Percentiles rank a stretch among this genome's conserved stretches.
Evolutionary conservation across 2,888 invertebrate species (phyloP).

Genomic region (Monochamus alternatus): DNA sequence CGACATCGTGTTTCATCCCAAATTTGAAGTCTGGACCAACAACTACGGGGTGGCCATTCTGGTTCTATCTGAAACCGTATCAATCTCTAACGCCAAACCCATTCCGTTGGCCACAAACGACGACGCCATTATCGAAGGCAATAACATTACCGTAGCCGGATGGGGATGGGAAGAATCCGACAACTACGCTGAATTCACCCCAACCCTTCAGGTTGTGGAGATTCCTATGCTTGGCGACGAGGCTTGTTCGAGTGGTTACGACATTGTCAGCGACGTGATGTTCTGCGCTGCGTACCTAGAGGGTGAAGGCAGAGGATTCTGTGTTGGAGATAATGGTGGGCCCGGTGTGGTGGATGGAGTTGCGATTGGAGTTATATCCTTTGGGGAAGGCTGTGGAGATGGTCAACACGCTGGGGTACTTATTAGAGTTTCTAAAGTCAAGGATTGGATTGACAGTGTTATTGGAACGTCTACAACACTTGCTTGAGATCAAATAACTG

Average conservation of each 20-base stretch:
- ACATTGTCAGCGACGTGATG: constrained; percentile 4
- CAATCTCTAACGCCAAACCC: not conserved
- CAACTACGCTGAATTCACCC: not conserved
- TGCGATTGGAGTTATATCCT: constrained; percentile 8
- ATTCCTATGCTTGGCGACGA: not conserved
- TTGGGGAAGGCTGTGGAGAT: not conserved
- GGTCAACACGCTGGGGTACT: not conserved
- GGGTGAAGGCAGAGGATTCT: constrained; percentile 1
- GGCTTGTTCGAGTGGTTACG: not conserved
- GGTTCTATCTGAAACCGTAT: not conserved
- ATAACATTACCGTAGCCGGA: not conserved
- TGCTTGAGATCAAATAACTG: too few relatives aligned
- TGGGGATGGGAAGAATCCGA: not conserved
- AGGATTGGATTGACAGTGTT: constrained; percentile 17
- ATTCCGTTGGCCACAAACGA: not conserved
- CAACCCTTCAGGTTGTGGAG: not conserved
- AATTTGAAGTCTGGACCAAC: not conserved
- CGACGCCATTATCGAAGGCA: not conserved
- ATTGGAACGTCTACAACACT: not conserved
- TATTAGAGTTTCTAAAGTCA: not conserved
- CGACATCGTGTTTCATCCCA: not conserved
- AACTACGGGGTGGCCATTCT: not conserved
- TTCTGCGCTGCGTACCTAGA: constrained; percentile 20
- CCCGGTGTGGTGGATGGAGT: constrained; percentile 9
- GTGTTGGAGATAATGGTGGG: constrained; percentile 16